A percentile compares a stretch with the other conserved stretches of the same genome.
These are phyloP conservation scores for Hypotaenidia okinawae DNA, from an alignment of 2,797 vertebrate genomes.

Conservation along the genomic window DNA sequence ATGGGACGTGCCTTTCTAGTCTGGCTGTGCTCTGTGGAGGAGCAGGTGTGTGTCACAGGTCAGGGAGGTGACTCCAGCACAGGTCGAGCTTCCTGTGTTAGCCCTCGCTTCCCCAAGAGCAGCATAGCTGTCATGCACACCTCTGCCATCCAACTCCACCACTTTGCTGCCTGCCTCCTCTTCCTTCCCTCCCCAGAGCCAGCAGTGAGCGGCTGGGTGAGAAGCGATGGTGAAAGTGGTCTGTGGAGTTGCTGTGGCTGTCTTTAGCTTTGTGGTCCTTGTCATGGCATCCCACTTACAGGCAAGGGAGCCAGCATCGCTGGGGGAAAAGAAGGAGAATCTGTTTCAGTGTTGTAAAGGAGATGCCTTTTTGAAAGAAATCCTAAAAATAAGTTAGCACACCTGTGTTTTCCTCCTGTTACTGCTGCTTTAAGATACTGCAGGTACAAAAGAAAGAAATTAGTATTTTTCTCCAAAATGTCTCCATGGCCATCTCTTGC, in stretches of 20 bases:
- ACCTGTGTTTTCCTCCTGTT: fast-evolving
- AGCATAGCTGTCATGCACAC: fast-evolving
- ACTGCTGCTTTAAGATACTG: background rate
- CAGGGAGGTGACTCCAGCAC: background rate
- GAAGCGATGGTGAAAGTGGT: too few species aligned
- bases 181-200: too few species aligned
- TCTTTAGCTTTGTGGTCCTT: background rate
- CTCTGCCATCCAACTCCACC: background rate
- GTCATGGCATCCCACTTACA: fast-evolving
- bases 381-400: background rate
- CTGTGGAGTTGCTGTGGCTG: background rate
- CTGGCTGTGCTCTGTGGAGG: fast-evolving
- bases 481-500: background rate
- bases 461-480: background rate
- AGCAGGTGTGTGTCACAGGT: background rate
- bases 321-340: background rate
- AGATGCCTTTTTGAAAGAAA: background rate
- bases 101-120: background rate
- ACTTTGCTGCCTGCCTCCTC: background rate
- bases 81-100: background rate
- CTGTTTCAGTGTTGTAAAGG: background rate
- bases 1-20: background rate
- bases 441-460: background rate
- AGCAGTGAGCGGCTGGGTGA: too few species aligned
- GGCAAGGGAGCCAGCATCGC: fast-evolving